A percentile compares a stretch with the other conserved stretches of the same genome.
These are phyloP conservation scores for Corticium candelabrum DNA, from an alignment of 37 sponge, comb jelly and placozoan species.

Conservation along the genomic window DNA sequence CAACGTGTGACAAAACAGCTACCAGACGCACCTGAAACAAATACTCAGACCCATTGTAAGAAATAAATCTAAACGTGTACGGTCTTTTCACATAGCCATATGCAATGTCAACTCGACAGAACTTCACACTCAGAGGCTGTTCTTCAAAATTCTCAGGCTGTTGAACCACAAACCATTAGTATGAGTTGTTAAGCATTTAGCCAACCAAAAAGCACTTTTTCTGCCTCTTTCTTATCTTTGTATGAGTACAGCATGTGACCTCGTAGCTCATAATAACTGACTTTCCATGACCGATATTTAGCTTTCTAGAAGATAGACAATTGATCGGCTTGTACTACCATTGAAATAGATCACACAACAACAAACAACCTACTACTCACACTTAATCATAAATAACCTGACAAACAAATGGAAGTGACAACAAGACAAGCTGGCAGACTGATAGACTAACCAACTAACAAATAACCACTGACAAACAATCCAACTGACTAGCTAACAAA, in stretches of 20 bases:
- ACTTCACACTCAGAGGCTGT: neutral
- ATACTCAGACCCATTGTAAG: neutral
- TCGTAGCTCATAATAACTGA: neutral
- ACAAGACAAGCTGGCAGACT: no score
- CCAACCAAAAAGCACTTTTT: neutral
- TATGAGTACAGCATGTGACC: neutral
- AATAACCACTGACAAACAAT: no score
- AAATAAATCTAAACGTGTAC: neutral
- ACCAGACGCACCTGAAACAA: no score
- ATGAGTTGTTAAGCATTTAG: neutral
- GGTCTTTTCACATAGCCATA: neutral
- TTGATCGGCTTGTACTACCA: no score
- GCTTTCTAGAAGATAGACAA: neutral
- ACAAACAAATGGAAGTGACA: neutral
- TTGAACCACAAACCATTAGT: neutral
- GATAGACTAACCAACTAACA: no score
- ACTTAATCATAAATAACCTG: no score
- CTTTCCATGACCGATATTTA: neutral
- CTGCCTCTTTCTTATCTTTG: neutral
- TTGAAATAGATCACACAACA: no score
- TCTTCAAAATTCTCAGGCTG: neutral
- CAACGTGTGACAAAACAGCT: no score
- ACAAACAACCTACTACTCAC: no score
- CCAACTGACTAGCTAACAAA: no score
- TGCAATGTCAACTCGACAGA: neutral